Conservation (phyloP, 1,140 invertebrate species). For the Solenopsis invicta region DNA sequence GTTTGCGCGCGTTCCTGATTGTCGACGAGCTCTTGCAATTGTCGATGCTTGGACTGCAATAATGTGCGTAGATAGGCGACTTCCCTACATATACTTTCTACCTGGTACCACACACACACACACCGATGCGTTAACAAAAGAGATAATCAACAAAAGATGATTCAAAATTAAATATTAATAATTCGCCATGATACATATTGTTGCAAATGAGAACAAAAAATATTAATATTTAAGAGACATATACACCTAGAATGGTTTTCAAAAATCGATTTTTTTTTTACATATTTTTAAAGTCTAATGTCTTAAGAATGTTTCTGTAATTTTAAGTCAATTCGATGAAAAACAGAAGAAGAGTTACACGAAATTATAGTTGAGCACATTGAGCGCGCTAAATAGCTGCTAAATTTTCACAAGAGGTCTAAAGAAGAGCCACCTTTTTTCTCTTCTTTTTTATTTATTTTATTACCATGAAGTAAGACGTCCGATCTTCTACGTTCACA, state of each 20-base stretch:
- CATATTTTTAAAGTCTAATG: too few species aligned
- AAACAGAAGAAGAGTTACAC: too few species aligned
- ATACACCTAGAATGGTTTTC: too few species aligned
- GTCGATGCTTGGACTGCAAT: constrained; percentile 86
- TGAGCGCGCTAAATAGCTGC: too few species aligned
- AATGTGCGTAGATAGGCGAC: constrained; percentile 86
- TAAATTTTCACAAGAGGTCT: too few species aligned
- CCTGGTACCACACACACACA: constrained; percentile 86
- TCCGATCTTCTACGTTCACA: neutral
- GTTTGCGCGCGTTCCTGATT: constrained; percentile 82
- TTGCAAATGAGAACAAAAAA: neutral
- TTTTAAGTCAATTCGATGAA: too few species aligned
- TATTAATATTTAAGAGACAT: neutral
- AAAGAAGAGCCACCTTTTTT: too few species aligned
- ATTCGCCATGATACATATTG: neutral
- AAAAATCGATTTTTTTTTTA: too few species aligned
- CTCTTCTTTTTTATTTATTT: too few species aligned
- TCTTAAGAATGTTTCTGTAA: too few species aligned
- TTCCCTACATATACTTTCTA: constrained; percentile 87
- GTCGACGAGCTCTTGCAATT: constrained; percentile 85
- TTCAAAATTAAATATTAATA: constrained; percentile 57
- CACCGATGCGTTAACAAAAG: constrained; percentile 85
- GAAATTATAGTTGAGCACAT: too few species aligned
- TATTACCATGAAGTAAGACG: neutral
- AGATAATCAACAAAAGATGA: constrained; percentile 73